These are phyloP conservation scores for Conomelus anceps DNA, from an alignment of 2,888 invertebrate genomes.

Conservation along the genomic window DNA sequence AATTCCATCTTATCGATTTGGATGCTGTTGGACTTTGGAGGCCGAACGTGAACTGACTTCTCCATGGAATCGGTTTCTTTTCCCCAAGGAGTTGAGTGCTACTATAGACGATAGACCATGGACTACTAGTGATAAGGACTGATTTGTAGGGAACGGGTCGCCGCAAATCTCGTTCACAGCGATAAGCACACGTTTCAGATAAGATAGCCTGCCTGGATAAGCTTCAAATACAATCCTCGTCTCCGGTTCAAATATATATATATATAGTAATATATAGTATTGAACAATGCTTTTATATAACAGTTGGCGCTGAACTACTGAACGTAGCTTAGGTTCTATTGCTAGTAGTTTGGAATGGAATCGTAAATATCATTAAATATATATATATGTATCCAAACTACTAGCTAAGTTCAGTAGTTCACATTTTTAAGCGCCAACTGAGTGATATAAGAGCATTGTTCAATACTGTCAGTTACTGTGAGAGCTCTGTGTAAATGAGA, in stretches of 20 bases:
- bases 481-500: too few species aligned
- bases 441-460: too few species aligned
- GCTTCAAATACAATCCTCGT: neutral
- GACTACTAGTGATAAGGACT: neutral
- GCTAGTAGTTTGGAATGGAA: too few species aligned
- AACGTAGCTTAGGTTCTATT: too few species aligned
- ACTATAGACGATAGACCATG: neutral
- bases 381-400: too few species aligned
- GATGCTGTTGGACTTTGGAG: neutral
- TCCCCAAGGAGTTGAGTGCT: neutral
- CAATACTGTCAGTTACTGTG: too few species aligned
- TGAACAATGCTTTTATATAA: too few species aligned
- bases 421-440: too few species aligned
- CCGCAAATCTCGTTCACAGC: neutral
- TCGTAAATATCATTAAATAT: too few species aligned
- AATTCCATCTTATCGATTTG: neutral
- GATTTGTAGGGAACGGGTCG: neutral
- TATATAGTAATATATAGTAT: too few species aligned
- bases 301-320: too few species aligned
- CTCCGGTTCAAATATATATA: neutral
- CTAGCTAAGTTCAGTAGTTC: too few species aligned
- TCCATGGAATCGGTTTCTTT: neutral
- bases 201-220: neutral
- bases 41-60: neutral
- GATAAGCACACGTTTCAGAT: neutral